Evolutionary conservation across 2,113 vertebrate genomes (phyloP).

Genomic region (Sinocyclocheilus rhinocerous): DNA sequence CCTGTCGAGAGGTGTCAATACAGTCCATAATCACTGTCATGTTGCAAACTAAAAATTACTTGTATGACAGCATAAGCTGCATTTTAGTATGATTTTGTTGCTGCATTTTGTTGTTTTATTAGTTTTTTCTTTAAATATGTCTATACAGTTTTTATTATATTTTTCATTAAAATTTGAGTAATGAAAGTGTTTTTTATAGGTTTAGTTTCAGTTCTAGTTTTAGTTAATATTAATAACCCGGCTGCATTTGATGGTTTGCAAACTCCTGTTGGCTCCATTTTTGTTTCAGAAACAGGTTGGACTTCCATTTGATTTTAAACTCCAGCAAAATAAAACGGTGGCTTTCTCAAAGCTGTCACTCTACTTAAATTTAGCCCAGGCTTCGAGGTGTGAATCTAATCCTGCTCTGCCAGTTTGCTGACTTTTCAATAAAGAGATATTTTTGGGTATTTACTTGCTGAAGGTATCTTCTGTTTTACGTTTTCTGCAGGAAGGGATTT

Average conservation of each 20-base stretch:
- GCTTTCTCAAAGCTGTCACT: conserved; percentile 3
- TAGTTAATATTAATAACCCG: not conserved
- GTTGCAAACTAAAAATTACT: not conserved
- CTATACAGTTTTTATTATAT: too few relatives aligned
- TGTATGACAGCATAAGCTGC: not conserved
- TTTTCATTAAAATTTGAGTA: too few relatives aligned
- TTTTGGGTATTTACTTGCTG: not conserved
- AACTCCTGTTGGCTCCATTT: not conserved
- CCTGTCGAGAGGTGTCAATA: not conserved
- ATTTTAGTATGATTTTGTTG: not conserved
- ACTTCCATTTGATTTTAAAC: conserved; percentile 10
- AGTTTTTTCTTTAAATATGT: too few relatives aligned
- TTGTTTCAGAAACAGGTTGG: conserved; percentile 1
- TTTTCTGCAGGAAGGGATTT: too few relatives aligned
- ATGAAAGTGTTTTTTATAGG: too few relatives aligned
- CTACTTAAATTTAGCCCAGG: not conserved
- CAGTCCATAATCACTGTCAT: not conserved
- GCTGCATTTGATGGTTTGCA: not conserved
- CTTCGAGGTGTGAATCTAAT: conserved; percentile 15
- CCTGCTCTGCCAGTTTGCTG: not conserved
- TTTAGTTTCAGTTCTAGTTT: not conserved
- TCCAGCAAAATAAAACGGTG: not conserved
- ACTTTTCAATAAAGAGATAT: conserved; percentile 3
- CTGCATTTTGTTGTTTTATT: too few relatives aligned
- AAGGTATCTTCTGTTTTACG: not conserved